Percentiles rank a stretch among this genome's conserved stretches.
phyloP scores from a whole-genome alignment of 2,888 invertebrate genomes.

The Tachina fera region DNA sequence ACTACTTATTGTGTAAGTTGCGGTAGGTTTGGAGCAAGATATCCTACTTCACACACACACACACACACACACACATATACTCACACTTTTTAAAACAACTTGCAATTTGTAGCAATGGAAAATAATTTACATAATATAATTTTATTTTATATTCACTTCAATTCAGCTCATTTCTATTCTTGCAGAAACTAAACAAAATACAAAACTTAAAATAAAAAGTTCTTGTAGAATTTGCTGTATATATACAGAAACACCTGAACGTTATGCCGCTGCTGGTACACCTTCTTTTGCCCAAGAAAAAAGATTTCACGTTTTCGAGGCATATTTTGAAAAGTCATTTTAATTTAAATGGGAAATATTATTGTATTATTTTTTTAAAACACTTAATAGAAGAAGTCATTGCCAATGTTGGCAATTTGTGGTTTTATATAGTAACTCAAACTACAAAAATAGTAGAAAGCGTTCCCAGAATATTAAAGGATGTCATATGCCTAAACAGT shows the following conservation, averaged over 20 bases:
- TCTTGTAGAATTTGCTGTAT: constrained; percentile 18
- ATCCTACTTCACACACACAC: neutral
- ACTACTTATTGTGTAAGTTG: constrained; percentile 61
- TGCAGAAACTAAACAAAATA: constrained; percentile 45
- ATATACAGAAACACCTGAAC: neutral
- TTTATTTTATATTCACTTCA: constrained; percentile 52
- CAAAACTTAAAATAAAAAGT: constrained; percentile 64
- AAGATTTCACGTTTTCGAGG: neutral
- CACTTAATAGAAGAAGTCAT: too few species aligned
- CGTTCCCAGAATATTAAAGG: too few species aligned
- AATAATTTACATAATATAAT: constrained; percentile 64
- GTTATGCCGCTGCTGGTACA: neutral
- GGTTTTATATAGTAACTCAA: too few species aligned
- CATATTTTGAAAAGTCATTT: neutral
- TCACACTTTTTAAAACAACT: neutral
- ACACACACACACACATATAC: neutral
- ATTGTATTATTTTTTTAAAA: too few species aligned
- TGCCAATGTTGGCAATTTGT: too few species aligned
- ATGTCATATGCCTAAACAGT: too few species aligned
- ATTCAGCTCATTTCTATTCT: constrained; percentile 15
- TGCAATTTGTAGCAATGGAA: constrained; percentile 21
- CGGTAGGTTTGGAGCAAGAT: constrained; percentile 52
- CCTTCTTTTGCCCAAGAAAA: neutral
- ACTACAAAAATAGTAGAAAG: too few species aligned
- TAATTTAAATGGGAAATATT: neutral